Conservation (phyloP, 2,888 invertebrate species). For the Agonopterix alstromeriana region DNA sequence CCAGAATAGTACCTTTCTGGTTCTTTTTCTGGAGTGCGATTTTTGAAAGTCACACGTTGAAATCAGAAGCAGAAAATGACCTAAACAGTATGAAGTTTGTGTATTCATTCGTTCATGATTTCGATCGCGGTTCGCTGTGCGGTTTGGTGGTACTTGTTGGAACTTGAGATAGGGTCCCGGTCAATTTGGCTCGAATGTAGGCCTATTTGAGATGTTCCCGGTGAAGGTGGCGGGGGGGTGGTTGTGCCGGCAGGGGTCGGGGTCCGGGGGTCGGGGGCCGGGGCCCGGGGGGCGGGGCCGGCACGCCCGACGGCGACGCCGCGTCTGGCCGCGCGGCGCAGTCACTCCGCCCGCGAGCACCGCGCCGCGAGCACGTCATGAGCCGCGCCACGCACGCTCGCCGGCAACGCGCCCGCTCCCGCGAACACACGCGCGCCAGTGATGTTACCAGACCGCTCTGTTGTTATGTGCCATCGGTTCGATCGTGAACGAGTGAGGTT, state of each 20-base stretch:
- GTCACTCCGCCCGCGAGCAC: slow-evolving; percentile 50
- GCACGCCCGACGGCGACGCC: slow-evolving; percentile 20
- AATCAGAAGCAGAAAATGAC: too few relatives aligned
- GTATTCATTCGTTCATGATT: too few relatives aligned
- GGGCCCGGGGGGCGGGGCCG: slow-evolving; percentile 22
- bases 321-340: slow-evolving; percentile 21
- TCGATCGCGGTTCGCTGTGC: too few relatives aligned
- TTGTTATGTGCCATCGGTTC: slow-evolving; percentile 63
- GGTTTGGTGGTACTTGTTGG: not conserved
- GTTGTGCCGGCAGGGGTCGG: slow-evolving; percentile 12
- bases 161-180: too few relatives aligned
- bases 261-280: slow-evolving; percentile 18
- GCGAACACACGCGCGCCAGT: slow-evolving; percentile 56
- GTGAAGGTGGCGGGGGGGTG: slow-evolving; percentile 17
- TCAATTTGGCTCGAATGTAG: too few relatives aligned
- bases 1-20: too few relatives aligned
- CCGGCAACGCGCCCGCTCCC: slow-evolving; percentile 45
- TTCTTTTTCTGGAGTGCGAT: too few relatives aligned
- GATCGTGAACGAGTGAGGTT: slow-evolving; percentile 61
- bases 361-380: slow-evolving; percentile 35
- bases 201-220: not conserved
- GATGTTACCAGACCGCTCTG: slow-evolving; percentile 59
- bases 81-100: too few relatives aligned
- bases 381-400: slow-evolving; percentile 27
- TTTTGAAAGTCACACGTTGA: too few relatives aligned